phyloP scores from a whole-genome alignment of 1,140 invertebrate genomes.

The Rhizoglyphus robini region DNA sequence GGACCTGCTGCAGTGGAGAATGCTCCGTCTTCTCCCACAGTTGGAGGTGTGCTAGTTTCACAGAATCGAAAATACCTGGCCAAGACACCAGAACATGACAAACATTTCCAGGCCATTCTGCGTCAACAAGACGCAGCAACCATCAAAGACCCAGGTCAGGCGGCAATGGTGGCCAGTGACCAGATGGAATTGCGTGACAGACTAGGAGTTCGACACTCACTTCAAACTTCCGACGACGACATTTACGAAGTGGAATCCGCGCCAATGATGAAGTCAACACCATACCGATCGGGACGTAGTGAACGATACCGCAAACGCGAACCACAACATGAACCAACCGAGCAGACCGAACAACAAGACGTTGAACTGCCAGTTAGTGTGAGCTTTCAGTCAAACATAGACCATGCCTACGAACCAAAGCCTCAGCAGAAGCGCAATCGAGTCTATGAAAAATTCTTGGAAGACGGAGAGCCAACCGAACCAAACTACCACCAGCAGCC shows the following conservation, averaged over 20 bases:
- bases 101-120: background rate
- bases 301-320: background rate
- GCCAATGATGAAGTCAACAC: background rate
- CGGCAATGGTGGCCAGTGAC: background rate
- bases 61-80: background rate
- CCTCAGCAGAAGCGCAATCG: background rate
- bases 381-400: background rate
- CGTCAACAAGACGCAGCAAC: conserved; percentile 6
- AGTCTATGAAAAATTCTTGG: background rate
- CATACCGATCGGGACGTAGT: background rate
- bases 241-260: conserved; percentile 12
- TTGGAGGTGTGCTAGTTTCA: background rate
- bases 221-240: conserved; percentile 13
- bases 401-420: background rate
- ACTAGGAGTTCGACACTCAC: background rate
- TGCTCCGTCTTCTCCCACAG: no score
- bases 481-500: background rate
- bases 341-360: background rate
- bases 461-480: background rate
- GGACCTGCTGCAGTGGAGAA: no score
- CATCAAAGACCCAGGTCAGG: conserved; percentile 2
- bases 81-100: conserved; percentile 1
- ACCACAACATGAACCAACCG: background rate
- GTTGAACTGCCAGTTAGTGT: background rate
- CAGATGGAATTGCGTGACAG: background rate